Evolutionary conservation across 2,113 vertebrate genomes (phyloP).

Genomic region (Lampris incognitus): DNA sequence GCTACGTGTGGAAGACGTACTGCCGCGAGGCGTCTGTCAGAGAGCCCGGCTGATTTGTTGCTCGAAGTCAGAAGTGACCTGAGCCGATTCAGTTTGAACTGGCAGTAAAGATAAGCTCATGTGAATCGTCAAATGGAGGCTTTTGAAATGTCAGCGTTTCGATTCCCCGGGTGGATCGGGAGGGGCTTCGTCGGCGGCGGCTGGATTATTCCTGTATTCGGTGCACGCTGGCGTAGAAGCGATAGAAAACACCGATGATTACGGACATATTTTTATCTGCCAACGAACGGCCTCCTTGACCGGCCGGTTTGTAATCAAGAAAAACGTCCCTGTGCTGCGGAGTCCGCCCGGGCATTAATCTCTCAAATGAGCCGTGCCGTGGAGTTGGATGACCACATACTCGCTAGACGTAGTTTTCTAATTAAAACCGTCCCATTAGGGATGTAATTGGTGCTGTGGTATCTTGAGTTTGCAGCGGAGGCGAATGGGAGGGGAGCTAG

Average conservation of each 20-base stretch:
- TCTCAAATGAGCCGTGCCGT: slow-evolving; percentile 77
- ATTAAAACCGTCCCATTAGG: slow-evolving; percentile 79
- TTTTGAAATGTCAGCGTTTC: slow-evolving; percentile 46
- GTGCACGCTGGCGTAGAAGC: slow-evolving; percentile 3
- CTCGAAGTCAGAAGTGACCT: slow-evolving; percentile 32
- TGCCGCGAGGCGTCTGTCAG: slow-evolving; percentile 51
- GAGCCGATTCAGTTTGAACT: slow-evolving; percentile 39
- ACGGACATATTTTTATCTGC: slow-evolving; percentile 54
- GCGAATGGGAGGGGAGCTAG: slow-evolving; percentile 50
- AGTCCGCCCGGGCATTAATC: slow-evolving; percentile 71
- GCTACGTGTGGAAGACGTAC: slow-evolving; percentile 19
- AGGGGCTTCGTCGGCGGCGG: slow-evolving; percentile 53
- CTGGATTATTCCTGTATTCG: slow-evolving; percentile 34
- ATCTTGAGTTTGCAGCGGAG: slow-evolving; percentile 67
- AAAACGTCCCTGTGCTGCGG: slow-evolving; percentile 42
- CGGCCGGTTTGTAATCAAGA: slow-evolving; percentile 58
- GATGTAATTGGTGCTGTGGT: slow-evolving; percentile 72
- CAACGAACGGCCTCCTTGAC: slow-evolving; percentile 70
- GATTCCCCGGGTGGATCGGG: slow-evolving; percentile 26
- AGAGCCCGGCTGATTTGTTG: slow-evolving; percentile 43
- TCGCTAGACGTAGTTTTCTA: slow-evolving; percentile 74
- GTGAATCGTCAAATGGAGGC: slow-evolving; percentile 43
- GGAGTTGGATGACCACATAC: slow-evolving; percentile 67
- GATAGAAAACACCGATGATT: slow-evolving; percentile 41
- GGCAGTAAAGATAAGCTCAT: slow-evolving; percentile 47